These are phyloP conservation scores for Eulemur macaco DNA, from an alignment of 2,113 vertebrate genomes.

Conservation along the genomic window DNA sequence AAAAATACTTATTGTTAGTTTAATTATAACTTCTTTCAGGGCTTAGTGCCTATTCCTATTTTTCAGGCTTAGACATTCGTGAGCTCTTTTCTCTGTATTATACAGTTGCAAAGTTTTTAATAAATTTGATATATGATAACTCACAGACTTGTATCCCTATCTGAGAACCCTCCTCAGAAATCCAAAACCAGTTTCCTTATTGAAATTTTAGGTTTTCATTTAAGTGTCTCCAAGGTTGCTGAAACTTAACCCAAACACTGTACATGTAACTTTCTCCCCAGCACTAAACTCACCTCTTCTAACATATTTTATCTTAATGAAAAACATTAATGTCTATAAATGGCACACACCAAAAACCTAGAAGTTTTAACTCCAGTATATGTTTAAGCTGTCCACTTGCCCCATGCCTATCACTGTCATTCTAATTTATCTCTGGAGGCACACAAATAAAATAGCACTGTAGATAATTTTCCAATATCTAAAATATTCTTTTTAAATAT, in stretches of 20 bases:
- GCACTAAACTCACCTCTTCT: background rate
- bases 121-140: background rate
- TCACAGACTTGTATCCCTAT: background rate
- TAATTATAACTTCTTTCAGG: background rate
- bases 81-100: background rate
- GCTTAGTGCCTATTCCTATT: background rate
- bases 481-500: background rate
- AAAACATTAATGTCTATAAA: background rate
- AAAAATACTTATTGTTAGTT: background rate
- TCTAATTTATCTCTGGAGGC: background rate
- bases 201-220: slow-evolving; percentile 24
- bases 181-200: background rate
- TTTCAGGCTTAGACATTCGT: background rate
- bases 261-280: background rate
- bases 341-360: background rate
- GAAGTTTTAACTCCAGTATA: background rate
- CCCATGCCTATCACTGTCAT: background rate
- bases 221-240: background rate
- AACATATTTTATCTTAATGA: background rate
- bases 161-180: background rate
- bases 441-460: background rate
- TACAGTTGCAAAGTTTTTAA: background rate
- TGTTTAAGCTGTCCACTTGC: background rate
- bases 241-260: background rate
- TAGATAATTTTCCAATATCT: background rate